Conservation (phyloP, 1,140 invertebrate genomes). For the Palaemon carinicauda region DNA sequence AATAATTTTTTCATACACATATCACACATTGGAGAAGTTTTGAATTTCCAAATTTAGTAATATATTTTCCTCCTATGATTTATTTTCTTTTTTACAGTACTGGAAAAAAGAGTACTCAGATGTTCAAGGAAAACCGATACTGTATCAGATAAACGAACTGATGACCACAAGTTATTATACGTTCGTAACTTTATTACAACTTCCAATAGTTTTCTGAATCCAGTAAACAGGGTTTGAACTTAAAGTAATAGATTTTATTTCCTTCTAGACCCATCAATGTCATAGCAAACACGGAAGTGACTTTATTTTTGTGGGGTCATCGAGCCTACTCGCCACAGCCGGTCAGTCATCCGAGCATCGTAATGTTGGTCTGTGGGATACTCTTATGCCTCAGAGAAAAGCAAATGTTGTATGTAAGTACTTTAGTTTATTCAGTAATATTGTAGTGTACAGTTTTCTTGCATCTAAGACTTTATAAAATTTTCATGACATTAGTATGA, state of each 20-base stretch:
- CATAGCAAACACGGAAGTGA: constrained; percentile 97
- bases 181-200: too few relatives aligned
- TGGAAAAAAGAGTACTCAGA: too few relatives aligned
- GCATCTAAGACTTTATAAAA: neutral
- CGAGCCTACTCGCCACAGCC: constrained; percentile 95
- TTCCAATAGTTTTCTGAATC: constrained; percentile 2
- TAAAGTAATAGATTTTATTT: neutral
- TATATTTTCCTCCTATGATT: too few relatives aligned
- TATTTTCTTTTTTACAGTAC: too few relatives aligned
- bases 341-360: constrained; percentile 96
- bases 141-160: too few relatives aligned
- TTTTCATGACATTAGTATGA: neutral
- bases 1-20: too few relatives aligned
- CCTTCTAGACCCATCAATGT: constrained; percentile 89
- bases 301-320: constrained; percentile 97
- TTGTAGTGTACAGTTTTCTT: neutral
- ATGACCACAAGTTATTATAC: too few relatives aligned
- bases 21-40: too few relatives aligned
- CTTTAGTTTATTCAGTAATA: neutral
- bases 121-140: too few relatives aligned
- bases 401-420: constrained; percentile 78
- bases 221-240: too few relatives aligned
- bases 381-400: constrained; percentile 93
- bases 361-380: constrained; percentile 99
- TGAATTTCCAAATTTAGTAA: too few relatives aligned